Percentiles rank a stretch among this genome's conserved stretches.
Evolutionary conservation across 2,888 invertebrate species (phyloP).

Genomic region (Zelleria hepariella): DNA sequence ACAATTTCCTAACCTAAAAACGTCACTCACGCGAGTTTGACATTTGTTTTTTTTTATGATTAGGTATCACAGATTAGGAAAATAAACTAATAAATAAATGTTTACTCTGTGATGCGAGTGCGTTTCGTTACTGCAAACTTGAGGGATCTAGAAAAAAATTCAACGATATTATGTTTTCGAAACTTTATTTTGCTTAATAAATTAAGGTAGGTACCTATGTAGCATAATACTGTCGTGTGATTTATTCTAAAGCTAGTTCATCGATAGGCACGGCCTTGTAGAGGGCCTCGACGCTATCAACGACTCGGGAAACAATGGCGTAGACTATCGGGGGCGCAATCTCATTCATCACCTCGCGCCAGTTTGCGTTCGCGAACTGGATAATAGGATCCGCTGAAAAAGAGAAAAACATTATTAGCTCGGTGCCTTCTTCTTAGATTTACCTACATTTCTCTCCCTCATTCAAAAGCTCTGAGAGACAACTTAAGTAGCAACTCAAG

Average conservation of each 20-base stretch:
- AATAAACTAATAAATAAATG: no score
- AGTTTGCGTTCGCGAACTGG: slow-evolving; percentile 43
- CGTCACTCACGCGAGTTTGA: background rate
- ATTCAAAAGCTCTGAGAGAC: no score
- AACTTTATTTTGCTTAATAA: background rate
- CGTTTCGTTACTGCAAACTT: no score
- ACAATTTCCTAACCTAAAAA: slow-evolving; percentile 2
- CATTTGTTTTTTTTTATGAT: no score
- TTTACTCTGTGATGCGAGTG: no score
- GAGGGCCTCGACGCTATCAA: slow-evolving; percentile 33
- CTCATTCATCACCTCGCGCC: slow-evolving; percentile 53
- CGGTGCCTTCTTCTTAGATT: no score
- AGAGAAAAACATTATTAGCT: slow-evolving; percentile 3
- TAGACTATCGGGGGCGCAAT: slow-evolving; percentile 46
- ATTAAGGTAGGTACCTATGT: background rate
- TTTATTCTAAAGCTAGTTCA: slow-evolving; percentile 19
- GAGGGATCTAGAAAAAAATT: background rate
- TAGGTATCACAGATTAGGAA: no score
- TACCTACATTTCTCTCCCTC: no score
- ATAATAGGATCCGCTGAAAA: slow-evolving; percentile 42
- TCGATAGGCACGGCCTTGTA: slow-evolving; percentile 43
- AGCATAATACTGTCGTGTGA: background rate
- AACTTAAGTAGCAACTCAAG: no score
- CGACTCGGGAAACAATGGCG: slow-evolving; percentile 35
- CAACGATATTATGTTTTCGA: background rate